These are phyloP conservation scores for Callaeas wilsoni DNA, from an alignment of 2,113 vertebrate genomes.

Conservation along the genomic window DNA sequence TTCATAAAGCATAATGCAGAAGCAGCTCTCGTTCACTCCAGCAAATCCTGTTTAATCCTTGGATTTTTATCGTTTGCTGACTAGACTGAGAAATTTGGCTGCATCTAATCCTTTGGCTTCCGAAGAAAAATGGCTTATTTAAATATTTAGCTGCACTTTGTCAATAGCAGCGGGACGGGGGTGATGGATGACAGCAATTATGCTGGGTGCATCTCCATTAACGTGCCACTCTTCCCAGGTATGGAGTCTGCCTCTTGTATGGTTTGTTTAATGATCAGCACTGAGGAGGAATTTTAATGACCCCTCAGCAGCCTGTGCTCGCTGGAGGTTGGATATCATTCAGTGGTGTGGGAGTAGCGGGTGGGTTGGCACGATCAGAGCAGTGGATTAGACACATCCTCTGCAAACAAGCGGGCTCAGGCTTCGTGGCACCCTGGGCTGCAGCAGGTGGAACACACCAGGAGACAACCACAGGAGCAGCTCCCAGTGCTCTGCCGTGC, in stretches of 20 bases:
- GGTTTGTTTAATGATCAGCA: constrained; percentile 57
- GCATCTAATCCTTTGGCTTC: constrained; percentile 46
- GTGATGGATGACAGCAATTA: constrained; percentile 75
- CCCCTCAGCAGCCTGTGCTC: neutral
- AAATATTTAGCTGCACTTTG: constrained; percentile 69
- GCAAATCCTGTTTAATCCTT: constrained; percentile 51
- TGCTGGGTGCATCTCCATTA: constrained; percentile 61
- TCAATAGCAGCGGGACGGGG: constrained; percentile 27
- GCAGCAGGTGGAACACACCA: neutral
- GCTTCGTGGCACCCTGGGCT: neutral
- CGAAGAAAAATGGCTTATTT: constrained; percentile 71
- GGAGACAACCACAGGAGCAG: neutral
- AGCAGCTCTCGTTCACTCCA: constrained; percentile 51
- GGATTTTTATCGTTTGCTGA: constrained; percentile 49
- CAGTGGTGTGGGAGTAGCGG: neutral
- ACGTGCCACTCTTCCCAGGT: constrained; percentile 53
- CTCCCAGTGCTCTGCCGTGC: neutral
- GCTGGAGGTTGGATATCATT: neutral
- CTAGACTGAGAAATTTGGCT: constrained; percentile 41
- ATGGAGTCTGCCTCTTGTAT: constrained; percentile 25
- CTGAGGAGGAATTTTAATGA: constrained; percentile 40
- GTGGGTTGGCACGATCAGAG: neutral
- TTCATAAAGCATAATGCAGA: constrained; percentile 34
- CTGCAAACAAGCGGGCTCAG: neutral
- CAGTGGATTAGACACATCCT: neutral